Conservation (phyloP, 2,797 vertebrate genomes). For the Neopelma chrysocephalum region DNA sequence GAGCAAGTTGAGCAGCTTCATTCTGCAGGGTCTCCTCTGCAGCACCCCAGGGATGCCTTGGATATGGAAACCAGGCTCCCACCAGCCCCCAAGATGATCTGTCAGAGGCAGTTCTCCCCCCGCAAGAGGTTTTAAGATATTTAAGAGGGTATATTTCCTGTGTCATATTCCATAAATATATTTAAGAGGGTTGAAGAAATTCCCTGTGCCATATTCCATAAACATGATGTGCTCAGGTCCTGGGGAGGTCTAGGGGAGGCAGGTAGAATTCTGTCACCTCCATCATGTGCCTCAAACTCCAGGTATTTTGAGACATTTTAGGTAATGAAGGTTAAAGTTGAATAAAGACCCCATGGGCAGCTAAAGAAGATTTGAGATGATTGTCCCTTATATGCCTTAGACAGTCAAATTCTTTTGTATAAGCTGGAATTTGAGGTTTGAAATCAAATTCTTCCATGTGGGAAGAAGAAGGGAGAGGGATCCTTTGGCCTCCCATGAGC, state of each 20-base stretch:
- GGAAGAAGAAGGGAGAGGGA: not conserved
- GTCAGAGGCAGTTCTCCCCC: not conserved
- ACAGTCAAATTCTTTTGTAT: not conserved
- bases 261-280: not conserved
- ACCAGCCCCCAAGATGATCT: not conserved
- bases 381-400: not conserved
- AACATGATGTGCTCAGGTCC: not conserved
- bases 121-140: too few relatives aligned
- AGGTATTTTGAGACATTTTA: not conserved
- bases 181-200: too few relatives aligned
- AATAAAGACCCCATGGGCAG: not conserved
- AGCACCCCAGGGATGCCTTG: not conserved
- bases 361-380: not conserved
- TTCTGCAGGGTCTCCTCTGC: too few relatives aligned
- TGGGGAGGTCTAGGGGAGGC: not conserved
- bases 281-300: fast-evolving
- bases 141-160: too few relatives aligned
- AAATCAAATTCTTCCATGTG: not conserved
- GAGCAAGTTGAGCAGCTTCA: not conserved
- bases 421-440: not conserved
- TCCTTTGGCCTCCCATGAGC: not conserved
- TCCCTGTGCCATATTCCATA: too few relatives aligned
- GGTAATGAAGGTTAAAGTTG: not conserved
- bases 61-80: not conserved
- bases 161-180: too few relatives aligned